These are phyloP conservation scores for Myotis daubentonii DNA, from an alignment of 2,797 vertebrate species.

Conservation along the genomic window DNA sequence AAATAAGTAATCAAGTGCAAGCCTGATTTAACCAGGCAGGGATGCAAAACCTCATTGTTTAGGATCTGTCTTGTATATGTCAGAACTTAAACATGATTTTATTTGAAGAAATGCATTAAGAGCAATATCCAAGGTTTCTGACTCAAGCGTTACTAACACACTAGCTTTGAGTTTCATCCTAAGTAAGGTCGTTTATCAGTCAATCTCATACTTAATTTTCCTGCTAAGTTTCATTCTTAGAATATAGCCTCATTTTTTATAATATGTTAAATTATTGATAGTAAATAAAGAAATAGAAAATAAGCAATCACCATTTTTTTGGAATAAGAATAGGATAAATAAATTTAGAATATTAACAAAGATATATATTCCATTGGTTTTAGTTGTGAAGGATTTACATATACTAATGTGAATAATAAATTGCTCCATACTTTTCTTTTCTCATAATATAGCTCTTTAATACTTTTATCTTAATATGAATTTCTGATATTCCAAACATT, in stretches of 20 bases:
- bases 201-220: neutral
- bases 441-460: neutral
- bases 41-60: neutral
- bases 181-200: neutral
- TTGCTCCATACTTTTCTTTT: neutral
- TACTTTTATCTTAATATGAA: neutral
- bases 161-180: neutral
- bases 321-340: neutral
- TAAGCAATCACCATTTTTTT: neutral
- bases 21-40: neutral
- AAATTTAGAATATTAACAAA: neutral
- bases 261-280: neutral
- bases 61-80: neutral
- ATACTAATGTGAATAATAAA: neutral
- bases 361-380: neutral
- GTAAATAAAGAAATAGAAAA: neutral
- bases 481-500: neutral
- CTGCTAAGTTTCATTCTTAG: neutral
- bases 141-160: neutral
- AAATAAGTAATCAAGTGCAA: neutral
- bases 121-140: neutral
- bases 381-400: neutral
- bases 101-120: neutral
- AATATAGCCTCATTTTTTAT: neutral
- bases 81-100: neutral